Percentiles rank a stretch among this genome's conserved stretches.
Evolutionary conservation across 2,113 vertebrate genomes (phyloP).

Genomic region (Melanotaenia duboulayi): DNA sequence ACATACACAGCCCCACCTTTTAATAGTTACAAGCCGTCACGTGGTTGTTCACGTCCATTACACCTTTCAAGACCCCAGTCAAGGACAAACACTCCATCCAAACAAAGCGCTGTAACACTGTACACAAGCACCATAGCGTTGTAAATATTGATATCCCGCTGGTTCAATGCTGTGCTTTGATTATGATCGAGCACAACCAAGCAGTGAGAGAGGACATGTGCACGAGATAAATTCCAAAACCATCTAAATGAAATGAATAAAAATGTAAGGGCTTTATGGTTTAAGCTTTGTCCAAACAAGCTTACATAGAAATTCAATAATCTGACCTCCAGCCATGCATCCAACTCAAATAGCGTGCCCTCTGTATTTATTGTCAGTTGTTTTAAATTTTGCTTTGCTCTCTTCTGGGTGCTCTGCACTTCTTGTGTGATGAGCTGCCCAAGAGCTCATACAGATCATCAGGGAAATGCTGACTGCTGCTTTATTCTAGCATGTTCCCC

Average conservation of each 20-base stretch:
- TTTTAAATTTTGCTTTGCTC: conserved; percentile 21
- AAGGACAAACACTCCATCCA: conserved; percentile 29
- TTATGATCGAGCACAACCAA: neutral
- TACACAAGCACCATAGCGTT: neutral
- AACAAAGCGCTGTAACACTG: conserved; percentile 2
- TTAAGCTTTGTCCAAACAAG: neutral
- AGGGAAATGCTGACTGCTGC: conserved; percentile 37
- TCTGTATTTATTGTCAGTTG: conserved; percentile 9
- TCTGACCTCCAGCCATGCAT: neutral
- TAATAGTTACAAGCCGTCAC: conserved; percentile 51
- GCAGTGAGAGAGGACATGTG: neutral
- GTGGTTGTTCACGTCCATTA: conserved; percentile 24
- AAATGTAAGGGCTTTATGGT: neutral
- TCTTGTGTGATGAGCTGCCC: neutral
- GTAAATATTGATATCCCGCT: conserved; percentile 8
- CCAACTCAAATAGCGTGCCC: conserved; percentile 8
- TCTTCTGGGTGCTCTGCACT: neutral
- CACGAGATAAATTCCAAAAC: neutral
- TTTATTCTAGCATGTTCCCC: conserved; percentile 6
- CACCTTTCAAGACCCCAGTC: conserved; percentile 30
- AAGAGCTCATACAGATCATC: conserved; percentile 28
- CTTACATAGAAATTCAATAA: conserved; percentile 6
- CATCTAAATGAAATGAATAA: neutral
- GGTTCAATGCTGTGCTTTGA: neutral
- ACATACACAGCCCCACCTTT: conserved; percentile 50